Conservation (phyloP, 2,888 invertebrate genomes). For the Orchesella flavescens region DNA sequence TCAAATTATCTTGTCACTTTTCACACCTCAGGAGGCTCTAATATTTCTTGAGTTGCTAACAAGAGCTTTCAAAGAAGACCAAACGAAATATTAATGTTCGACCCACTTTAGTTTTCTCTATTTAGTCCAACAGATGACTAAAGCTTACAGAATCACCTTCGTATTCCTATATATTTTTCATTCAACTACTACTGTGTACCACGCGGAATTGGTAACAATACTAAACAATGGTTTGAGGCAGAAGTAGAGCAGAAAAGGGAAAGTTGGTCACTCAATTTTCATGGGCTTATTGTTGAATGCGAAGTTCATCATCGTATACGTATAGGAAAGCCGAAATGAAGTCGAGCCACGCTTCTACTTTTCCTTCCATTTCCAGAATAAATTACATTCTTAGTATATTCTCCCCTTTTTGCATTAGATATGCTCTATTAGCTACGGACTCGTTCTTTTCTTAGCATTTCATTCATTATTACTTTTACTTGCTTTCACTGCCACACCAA, state of each 20-base stretch:
- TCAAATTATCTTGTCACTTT: not conserved
- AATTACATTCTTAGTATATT: no score
- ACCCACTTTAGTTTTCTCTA: not conserved
- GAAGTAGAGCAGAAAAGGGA: not conserved
- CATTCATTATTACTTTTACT: no score
- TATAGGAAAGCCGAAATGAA: no score
- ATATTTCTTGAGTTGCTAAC: not conserved
- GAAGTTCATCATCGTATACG: no score
- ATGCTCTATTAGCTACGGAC: no score
- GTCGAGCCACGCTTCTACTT: no score
- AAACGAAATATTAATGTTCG: slow-evolving; percentile 8
- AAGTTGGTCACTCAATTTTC: slow-evolving; percentile 7
- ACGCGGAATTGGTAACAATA: not conserved
- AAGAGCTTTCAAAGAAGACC: not conserved
- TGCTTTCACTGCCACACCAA: no score
- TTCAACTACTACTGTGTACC: not conserved
- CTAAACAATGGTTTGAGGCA: not conserved
- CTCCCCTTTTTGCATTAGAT: no score
- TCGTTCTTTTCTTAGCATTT: no score
- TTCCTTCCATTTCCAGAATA: no score
- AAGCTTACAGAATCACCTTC: not conserved
- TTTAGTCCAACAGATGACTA: not conserved
- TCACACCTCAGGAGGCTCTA: not conserved
- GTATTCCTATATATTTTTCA: not conserved
- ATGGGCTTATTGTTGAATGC: not conserved